A percentile compares a stretch with the other conserved stretches of the same genome.
These are phyloP conservation scores for Pocillopora grandis DNA, from an alignment of 92 coral and sea anemone species.

Conservation along the genomic window DNA sequence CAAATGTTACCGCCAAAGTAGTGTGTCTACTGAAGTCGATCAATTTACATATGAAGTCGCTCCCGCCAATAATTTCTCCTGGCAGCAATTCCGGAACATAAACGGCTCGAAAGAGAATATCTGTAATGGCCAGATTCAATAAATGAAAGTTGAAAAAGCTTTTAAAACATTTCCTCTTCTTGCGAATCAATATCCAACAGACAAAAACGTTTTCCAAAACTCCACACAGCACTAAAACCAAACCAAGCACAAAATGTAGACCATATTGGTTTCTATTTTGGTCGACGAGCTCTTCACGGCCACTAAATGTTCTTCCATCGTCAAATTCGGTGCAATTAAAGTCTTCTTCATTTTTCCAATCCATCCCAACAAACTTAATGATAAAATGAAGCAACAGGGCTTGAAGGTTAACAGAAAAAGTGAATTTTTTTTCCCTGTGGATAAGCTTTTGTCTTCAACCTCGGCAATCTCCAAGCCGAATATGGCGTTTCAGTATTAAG, in stretches of 20 bases:
- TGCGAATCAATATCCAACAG: constrained; percentile 26
- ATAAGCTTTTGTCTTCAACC: no score
- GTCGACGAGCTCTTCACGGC: background rate
- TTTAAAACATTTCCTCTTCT: constrained; percentile 6
- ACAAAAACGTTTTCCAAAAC: constrained; percentile 5
- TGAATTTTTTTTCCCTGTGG: no score
- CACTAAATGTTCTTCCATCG: background rate
- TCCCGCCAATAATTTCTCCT: background rate
- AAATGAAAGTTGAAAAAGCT: constrained; percentile 41
- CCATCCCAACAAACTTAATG: background rate
- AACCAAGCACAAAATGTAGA: background rate
- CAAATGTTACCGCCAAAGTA: constrained; percentile 33
- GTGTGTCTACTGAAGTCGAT: constrained; percentile 2
- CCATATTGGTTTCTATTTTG: background rate
- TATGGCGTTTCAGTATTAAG: no score
- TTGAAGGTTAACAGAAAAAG: no score
- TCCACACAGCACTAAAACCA: constrained; percentile 5
- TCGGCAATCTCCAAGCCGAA: no score
- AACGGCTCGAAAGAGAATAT: constrained; percentile 13
- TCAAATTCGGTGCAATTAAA: background rate
- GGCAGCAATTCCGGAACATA: background rate
- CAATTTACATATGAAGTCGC: constrained; percentile 5
- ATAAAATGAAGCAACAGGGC: no score
- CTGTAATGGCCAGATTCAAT: constrained; percentile 31
- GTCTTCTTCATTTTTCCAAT: background rate